Conservation (phyloP, 2,888 invertebrate genomes). For the Drosophila infuscata region DNA sequence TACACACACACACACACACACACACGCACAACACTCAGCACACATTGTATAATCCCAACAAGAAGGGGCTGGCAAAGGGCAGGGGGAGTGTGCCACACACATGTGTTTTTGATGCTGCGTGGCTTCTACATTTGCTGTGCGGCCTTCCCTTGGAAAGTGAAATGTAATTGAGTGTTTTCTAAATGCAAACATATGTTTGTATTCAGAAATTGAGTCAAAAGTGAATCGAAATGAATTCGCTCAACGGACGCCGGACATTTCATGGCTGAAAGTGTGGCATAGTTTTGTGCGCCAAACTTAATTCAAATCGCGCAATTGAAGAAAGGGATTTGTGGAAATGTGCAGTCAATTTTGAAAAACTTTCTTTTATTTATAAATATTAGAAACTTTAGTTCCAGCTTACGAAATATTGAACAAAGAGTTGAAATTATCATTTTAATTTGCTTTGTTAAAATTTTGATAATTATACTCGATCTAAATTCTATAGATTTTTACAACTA, state of each 20-base stretch:
- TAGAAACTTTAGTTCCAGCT: neutral
- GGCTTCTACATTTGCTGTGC: slow-evolving; percentile 19
- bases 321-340: neutral
- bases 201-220: slow-evolving; percentile 58
- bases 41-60: slow-evolving; percentile 65
- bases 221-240: slow-evolving; percentile 29
- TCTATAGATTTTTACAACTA: neutral
- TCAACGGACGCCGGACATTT: slow-evolving; percentile 19
- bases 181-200: slow-evolving; percentile 39
- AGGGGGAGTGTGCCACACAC: slow-evolving; percentile 32
- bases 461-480: neutral
- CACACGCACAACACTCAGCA: slow-evolving; percentile 31
- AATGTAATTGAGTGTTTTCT: slow-evolving; percentile 73
- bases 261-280: slow-evolving; percentile 51
- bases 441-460: neutral
- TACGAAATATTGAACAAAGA: neutral
- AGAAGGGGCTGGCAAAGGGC: slow-evolving; percentile 8
- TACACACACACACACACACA: slow-evolving; percentile 21
- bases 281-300: slow-evolving; percentile 62
- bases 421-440: neutral
- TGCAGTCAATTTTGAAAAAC: neutral
- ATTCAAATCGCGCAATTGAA: slow-evolving; percentile 9
- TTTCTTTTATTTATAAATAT: neutral
- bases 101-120: slow-evolving; percentile 28
- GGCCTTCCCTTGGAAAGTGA: slow-evolving; percentile 77